phyloP scores from a whole-genome alignment of 2,113 vertebrate species.

The Anhinga rufa region DNA sequence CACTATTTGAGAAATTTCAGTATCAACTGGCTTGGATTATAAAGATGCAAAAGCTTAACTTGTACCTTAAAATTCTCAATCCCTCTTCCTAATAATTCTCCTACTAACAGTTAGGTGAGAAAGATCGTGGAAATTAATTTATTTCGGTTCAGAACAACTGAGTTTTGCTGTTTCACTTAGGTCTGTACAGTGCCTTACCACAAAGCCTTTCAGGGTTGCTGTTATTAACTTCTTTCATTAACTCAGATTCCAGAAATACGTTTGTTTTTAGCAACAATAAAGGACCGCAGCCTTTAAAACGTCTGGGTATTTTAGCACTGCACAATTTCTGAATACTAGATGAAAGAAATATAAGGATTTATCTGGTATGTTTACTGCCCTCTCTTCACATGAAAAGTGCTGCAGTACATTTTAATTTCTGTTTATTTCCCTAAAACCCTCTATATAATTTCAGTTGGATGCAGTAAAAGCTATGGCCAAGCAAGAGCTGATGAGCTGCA shows the following conservation, averaged over 20 bases:
- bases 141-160: slow-evolving; percentile 19
- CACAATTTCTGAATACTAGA: slow-evolving; percentile 61
- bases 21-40: not conserved
- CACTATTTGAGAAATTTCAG: not conserved
- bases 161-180: not conserved
- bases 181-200: slow-evolving; percentile 1
- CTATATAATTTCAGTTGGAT: slow-evolving; percentile 50
- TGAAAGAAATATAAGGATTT: slow-evolving; percentile 56
- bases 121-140: slow-evolving; percentile 16
- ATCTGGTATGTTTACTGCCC: slow-evolving; percentile 64
- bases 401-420: slow-evolving; percentile 64
- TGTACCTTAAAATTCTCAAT: not conserved
- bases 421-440: slow-evolving; percentile 65
- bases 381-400: slow-evolving; percentile 35
- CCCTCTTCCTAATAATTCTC: slow-evolving; percentile 11
- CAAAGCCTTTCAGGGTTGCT: slow-evolving; percentile 33
- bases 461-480: slow-evolving; percentile 48
- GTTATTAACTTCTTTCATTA: slow-evolving; percentile 74
- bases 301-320: slow-evolving; percentile 67
- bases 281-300: slow-evolving; percentile 68
- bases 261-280: slow-evolving; percentile 67
- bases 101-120: not conserved
- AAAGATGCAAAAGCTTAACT: slow-evolving; percentile 36
- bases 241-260: slow-evolving; percentile 65
- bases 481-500: slow-evolving; percentile 17